Conservation (phyloP, 2,888 invertebrate genomes). For the Esperia sulphurella region DNA sequence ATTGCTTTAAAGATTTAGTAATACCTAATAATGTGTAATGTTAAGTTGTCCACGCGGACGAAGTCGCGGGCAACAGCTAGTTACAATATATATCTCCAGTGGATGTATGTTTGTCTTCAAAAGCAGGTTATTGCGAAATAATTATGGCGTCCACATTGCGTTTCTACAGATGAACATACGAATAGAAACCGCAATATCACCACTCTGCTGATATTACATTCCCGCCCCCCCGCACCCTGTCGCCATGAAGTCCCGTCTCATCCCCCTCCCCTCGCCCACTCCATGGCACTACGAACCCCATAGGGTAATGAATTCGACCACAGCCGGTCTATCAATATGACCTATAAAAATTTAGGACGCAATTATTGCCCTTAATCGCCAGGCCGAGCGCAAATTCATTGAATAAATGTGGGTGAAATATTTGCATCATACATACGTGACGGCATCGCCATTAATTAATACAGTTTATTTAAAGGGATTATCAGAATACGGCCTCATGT, state of each 20-base stretch:
- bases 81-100: too few relatives aligned
- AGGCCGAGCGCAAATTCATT: constrained; percentile 1
- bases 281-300: constrained; percentile 46
- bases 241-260: constrained; percentile 59
- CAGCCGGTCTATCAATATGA: constrained; percentile 56
- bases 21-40: too few relatives aligned
- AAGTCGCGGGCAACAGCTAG: too few relatives aligned
- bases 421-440: background rate
- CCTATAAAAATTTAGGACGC: constrained; percentile 68
- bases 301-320: constrained; percentile 71
- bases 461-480: constrained; percentile 10
- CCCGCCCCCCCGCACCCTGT: constrained; percentile 48
- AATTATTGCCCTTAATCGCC: constrained; percentile 25
- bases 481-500: constrained; percentile 3
- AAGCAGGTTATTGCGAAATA: background rate
- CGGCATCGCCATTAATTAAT: constrained; percentile 4
- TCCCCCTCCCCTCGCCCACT: constrained; percentile 30
- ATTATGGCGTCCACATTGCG: constrained; percentile 13
- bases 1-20: too few relatives aligned
- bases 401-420: constrained; percentile 3
- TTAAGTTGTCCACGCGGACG: too few relatives aligned
- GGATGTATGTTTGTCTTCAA: background rate
- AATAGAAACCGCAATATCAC: constrained; percentile 72
- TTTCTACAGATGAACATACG: constrained; percentile 39
- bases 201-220: constrained; percentile 71